A percentile compares a stretch with the other conserved stretches of the same genome.
Conservation (phyloP, 1,140 invertebrate species). For the Xylocopa sonorina region DNA sequence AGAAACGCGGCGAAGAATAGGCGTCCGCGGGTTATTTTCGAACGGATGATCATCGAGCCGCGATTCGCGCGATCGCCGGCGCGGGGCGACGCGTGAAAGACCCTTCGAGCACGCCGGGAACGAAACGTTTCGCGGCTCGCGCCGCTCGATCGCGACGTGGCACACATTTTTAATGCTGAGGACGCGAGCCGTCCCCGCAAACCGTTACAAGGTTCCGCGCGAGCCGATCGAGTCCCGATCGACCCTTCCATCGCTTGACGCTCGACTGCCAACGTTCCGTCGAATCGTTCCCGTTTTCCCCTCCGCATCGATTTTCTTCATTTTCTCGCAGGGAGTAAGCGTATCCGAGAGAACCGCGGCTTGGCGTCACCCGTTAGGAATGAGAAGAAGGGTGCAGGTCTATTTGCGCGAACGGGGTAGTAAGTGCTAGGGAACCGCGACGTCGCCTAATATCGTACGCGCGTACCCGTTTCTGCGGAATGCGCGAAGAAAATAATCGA, state of each 20-base stretch:
- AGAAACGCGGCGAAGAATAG: conserved; percentile 57
- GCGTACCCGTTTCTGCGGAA: too few relatives aligned
- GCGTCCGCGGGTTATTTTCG: conserved; percentile 55
- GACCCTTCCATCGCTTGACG: conserved; percentile 1
- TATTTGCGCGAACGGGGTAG: too few relatives aligned
- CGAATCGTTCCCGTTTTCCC: too few relatives aligned
- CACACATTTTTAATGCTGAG: conserved; percentile 63
- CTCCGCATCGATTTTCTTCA: too few relatives aligned
- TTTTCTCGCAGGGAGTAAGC: too few relatives aligned
- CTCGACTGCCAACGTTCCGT: background rate
- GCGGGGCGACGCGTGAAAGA: conserved; percentile 58
- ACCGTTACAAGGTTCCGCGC: conserved; percentile 61
- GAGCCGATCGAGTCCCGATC: conserved; percentile 51
- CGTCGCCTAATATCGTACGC: too few relatives aligned
- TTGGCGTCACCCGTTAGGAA: too few relatives aligned
- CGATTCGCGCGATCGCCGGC: conserved; percentile 44
- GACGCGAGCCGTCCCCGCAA: conserved; percentile 49
- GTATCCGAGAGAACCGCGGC: too few relatives aligned
- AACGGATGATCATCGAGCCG: conserved; percentile 56
- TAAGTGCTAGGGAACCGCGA: too few relatives aligned
- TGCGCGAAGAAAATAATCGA: too few relatives aligned
- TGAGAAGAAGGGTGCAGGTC: too few relatives aligned
- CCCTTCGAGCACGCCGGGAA: conserved; percentile 51
- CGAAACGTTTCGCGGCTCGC: conserved; percentile 55
- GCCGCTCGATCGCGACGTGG: conserved; percentile 51